Conservation (phyloP, 2,888 invertebrate species). For the Metalampra italica region DNA sequence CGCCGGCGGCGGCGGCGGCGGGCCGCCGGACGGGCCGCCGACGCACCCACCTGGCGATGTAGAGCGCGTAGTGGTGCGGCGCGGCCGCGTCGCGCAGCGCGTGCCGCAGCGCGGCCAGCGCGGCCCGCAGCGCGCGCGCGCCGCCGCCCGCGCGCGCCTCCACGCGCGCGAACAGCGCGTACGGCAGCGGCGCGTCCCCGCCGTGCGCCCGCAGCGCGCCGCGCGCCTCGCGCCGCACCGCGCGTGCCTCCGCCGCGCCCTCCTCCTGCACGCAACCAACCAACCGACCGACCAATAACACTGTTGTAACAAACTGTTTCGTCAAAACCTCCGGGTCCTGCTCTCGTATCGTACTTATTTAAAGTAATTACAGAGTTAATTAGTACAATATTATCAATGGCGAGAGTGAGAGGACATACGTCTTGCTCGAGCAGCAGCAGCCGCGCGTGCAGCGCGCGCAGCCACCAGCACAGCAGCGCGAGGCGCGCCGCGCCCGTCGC, state of each 20-base stretch:
- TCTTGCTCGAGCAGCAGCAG: slow-evolving; percentile 25
- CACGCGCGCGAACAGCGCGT: slow-evolving; percentile 43
- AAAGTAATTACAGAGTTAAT: no score
- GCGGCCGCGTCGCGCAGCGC: slow-evolving; percentile 17
- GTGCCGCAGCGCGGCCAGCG: slow-evolving; percentile 25
- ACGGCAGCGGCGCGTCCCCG: slow-evolving; percentile 21
- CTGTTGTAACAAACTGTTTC: no score
- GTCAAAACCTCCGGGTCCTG: no score
- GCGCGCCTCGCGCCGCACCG: slow-evolving; percentile 11
- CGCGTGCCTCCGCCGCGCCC: slow-evolving; percentile 15
- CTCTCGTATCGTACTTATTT: no score
- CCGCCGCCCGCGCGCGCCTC: slow-evolving; percentile 19
- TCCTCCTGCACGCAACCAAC: no score
- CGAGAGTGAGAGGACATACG: no score
- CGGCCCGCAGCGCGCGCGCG: slow-evolving; percentile 16
- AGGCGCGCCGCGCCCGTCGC: slow-evolving; percentile 23
- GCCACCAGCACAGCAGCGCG: slow-evolving; percentile 55
- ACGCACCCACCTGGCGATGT: slow-evolving; percentile 30
- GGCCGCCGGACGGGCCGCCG: no score
- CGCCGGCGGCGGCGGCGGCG: slow-evolving; percentile 13
- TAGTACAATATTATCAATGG: no score
- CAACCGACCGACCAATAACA: no score
- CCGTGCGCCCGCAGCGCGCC: slow-evolving; percentile 17
- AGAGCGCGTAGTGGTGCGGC: slow-evolving; percentile 25
- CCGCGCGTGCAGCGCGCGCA: slow-evolving; percentile 55